Base-by-base conservation (phyloP, 2,113 vertebrate genomes). In the Gobiocypris rarus region DNA sequence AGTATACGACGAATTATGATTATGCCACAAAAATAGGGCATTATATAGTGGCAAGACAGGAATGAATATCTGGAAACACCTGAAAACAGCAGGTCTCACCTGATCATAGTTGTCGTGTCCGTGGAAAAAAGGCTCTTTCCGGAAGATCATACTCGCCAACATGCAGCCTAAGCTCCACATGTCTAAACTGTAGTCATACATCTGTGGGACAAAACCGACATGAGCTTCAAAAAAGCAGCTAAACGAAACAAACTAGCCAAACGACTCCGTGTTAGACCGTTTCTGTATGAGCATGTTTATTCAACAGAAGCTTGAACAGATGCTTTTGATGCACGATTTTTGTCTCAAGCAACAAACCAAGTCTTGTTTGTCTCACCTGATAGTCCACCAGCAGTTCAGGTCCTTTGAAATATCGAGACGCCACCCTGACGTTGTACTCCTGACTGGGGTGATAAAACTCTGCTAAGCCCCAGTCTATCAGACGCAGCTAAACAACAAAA, bases 101-200 rank as follows among this genome's bases (percentile, higher is more conserved):
- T 93, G 92, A 70, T 93, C 92, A 4, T 93, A 93, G 88, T 93
- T 93, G 83, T 93, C 92, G 5, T 93, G 92, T 6, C 92, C 92
- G 3, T 93, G 92, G 87, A 93, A 93, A 83, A 93, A 93, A 19
- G 92, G 92, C 84, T 93, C 92, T 81, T 92, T 93, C 50, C 92
- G 85, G 88, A 93, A 93, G 86, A 93, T 91, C 92, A 93, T 92
- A 75, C 91, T 92, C 76, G 92, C 92, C 82, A 93, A 5, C 92
- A 93, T 92, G 80, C 92, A 93, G 79, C 92, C 92, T 17, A 93
- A 15, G 5, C 91, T 93, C 92, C 92, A 93, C 92, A 93, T 92
- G 84, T 93, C 92, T 81, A 93, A 65, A 89, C 92, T 93, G 91
- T 93, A 93, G 90, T 93, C 92, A 0, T 93, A 93, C 92, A 92